A percentile compares a stretch with the other conserved stretches of the same genome.
Evolutionary conservation across 2,797 vertebrate genomes (phyloP).

Genomic region (Micropoecilia bifurca): DNA sequence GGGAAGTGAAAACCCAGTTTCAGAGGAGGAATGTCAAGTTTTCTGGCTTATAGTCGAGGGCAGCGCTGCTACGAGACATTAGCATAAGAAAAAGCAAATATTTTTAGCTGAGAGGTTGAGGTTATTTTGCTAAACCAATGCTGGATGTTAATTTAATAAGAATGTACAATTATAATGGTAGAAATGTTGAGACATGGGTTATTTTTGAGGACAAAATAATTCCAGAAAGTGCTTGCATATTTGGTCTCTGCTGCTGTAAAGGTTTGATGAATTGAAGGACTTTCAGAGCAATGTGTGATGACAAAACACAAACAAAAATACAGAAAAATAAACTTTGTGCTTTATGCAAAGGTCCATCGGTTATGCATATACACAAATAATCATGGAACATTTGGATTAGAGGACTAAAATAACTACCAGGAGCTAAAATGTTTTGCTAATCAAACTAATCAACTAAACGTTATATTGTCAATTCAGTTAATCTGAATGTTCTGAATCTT

Average conservation of each 20-base stretch:
- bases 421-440: neutral
- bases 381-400: slow-evolving; percentile 37
- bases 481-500: no score
- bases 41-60: neutral
- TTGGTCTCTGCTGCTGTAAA: neutral
- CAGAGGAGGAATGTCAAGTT: neutral
- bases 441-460: neutral
- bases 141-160: neutral
- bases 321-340: slow-evolving; percentile 1
- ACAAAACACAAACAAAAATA: slow-evolving; percentile 12
- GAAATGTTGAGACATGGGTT: neutral
- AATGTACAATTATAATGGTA: neutral
- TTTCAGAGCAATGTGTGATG: neutral
- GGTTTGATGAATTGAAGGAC: neutral
- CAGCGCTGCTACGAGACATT: neutral
- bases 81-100: neutral
- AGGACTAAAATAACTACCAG: no score
- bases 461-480: neutral
- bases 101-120: neutral
- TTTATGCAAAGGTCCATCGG: neutral
- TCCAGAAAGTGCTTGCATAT: neutral
- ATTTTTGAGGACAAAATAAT: neutral
- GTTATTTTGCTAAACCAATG: neutral
- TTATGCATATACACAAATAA: slow-evolving; percentile 32
- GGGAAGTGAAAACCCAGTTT: neutral